Conservation (phyloP, 2,113 vertebrate genomes). For the Prinia subflava region DNA sequence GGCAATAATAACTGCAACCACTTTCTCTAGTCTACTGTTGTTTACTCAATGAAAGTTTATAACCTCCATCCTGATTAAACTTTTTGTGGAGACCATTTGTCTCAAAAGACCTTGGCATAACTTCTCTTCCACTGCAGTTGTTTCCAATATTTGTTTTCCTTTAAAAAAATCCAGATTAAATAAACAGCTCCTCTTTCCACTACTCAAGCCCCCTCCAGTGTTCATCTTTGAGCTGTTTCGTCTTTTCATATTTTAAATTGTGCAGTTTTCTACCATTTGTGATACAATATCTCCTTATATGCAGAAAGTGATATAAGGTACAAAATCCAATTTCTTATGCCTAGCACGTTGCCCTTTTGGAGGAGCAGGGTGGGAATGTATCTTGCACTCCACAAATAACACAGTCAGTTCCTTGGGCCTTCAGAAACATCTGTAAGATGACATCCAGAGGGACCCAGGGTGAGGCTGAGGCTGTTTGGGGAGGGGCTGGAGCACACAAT, state of each 20-base stretch:
- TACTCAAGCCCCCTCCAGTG: not conserved
- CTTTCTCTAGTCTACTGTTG: not conserved
- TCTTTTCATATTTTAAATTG: not conserved
- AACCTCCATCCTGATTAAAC: accelerated
- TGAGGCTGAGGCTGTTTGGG: not conserved
- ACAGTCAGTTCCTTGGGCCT: not conserved
- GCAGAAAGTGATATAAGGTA: not conserved
- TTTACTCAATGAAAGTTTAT: not conserved
- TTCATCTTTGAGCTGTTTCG: not conserved
- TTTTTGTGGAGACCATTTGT: not conserved
- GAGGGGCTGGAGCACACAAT: accelerated
- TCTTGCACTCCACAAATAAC: not conserved
- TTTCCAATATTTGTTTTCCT: not conserved
- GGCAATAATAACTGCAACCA: not conserved
- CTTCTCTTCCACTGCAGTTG: not conserved
- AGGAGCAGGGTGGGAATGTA: not conserved
- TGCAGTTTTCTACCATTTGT: not conserved
- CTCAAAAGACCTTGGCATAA: not conserved
- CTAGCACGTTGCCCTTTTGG: not conserved
- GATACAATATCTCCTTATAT: not conserved
- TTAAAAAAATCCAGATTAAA: not conserved
- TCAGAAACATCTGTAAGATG: not conserved
- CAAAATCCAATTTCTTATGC: not conserved
- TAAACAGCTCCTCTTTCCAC: not conserved
- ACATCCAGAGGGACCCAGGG: not conserved